These are phyloP conservation scores for Bombyx huttoni DNA, from an alignment of 2,888 invertebrate genomes.

Conservation along the genomic window DNA sequence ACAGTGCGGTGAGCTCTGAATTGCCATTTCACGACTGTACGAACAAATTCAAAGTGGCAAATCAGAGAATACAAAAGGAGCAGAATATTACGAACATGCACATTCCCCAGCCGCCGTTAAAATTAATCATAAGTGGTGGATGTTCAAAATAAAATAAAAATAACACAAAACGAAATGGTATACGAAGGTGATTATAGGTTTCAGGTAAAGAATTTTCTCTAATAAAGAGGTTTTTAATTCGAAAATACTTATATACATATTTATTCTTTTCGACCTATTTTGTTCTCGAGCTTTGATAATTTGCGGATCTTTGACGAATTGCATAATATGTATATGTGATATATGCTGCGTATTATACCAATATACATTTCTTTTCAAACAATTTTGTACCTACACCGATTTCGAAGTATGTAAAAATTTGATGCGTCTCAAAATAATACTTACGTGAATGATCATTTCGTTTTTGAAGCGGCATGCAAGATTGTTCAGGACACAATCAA, in stretches of 20 bases:
- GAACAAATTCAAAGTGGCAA: not conserved
- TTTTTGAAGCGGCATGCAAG: constrained; percentile 83
- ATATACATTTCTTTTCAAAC: not conserved
- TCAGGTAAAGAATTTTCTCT: constrained; percentile 31
- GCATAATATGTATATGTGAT: too few species aligned
- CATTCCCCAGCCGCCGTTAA: constrained; percentile 71
- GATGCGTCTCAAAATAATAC: constrained; percentile 76
- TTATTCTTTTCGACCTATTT: too few species aligned
- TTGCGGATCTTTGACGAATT: too few species aligned
- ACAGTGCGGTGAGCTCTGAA: constrained; percentile 15
- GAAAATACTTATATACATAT: not conserved
- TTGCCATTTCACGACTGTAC: constrained; percentile 19
- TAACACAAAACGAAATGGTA: constrained; percentile 34
- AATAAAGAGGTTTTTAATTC: constrained; percentile 4
- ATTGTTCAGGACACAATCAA: constrained; percentile 86
- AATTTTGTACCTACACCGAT: constrained; percentile 3
- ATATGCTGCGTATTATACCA: too few species aligned
- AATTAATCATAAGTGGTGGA: constrained; percentile 58
- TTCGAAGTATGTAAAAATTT: constrained; percentile 27
- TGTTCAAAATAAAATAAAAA: constrained; percentile 45
- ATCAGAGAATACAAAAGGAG: not conserved
- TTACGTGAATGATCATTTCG: constrained; percentile 82
- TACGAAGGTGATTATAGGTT: constrained; percentile 51
- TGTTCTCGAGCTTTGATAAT: too few species aligned
- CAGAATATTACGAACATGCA: constrained; percentile 45